phyloP scores from a whole-genome alignment of 1,140 invertebrate species.

The Acromyrmex charruanus region DNA sequence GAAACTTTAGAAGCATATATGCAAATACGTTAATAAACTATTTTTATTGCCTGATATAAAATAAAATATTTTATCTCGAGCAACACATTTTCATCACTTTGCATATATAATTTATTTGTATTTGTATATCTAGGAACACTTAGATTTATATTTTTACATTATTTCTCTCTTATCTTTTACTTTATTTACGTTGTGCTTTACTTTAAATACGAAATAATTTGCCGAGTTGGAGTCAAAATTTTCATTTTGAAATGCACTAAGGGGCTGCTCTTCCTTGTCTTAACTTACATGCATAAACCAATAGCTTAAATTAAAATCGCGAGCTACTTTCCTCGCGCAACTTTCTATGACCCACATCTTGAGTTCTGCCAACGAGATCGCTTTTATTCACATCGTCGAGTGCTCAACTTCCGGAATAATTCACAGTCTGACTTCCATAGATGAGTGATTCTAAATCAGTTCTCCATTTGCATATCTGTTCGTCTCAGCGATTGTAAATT shows the following conservation, averaged over 20 bases:
- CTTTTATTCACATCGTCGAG: constrained; percentile 54
- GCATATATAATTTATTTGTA: background rate
- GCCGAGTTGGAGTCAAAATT: background rate
- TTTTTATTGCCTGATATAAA: background rate
- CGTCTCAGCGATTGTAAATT: constrained; percentile 8
- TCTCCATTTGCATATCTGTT: constrained; percentile 55
- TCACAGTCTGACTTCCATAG: constrained; percentile 24
- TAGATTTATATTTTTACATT: background rate
- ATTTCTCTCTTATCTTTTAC: background rate
- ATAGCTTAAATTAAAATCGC: constrained; percentile 51
- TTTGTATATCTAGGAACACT: background rate
- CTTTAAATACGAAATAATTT: background rate
- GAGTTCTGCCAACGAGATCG: constrained; percentile 39
- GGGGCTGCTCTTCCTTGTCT: background rate
- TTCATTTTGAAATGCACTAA: background rate
- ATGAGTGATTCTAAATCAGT: constrained; percentile 46
- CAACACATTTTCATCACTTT: background rate
- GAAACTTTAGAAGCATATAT: background rate
- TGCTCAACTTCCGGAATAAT: constrained; percentile 65
- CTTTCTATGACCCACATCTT: constrained; percentile 70
- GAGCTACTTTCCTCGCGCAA: constrained; percentile 44
- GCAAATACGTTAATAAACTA: background rate
- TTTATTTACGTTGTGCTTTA: background rate
- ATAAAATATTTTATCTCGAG: background rate
- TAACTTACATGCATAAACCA: constrained; percentile 29